These are phyloP conservation scores for Xenotilapia leptura DNA, from an alignment of 2,113 vertebrate genomes.

Conservation along the genomic window DNA sequence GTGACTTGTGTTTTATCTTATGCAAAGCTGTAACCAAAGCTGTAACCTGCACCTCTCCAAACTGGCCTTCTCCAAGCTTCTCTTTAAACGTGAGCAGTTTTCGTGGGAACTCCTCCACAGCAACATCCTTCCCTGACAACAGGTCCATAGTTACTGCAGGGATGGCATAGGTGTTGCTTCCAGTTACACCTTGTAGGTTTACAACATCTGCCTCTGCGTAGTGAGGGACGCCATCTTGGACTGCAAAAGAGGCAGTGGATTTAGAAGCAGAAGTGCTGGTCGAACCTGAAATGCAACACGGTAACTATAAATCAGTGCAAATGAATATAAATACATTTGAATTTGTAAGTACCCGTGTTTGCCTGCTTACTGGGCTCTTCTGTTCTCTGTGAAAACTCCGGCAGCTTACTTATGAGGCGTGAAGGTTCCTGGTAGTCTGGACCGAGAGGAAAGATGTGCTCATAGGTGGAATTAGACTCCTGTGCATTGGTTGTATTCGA, in stretches of 20 bases:
- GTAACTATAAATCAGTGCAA: neutral
- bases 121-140: slow-evolving; percentile 88
- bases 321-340: neutral
- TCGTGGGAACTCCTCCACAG: slow-evolving; percentile 89
- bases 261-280: slow-evolving; percentile 72
- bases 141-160: slow-evolving; percentile 94
- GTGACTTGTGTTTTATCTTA: neutral
- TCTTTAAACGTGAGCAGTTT: slow-evolving; percentile 92
- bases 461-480: slow-evolving; percentile 89
- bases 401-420: slow-evolving; percentile 85
- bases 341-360: neutral
- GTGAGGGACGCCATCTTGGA: slow-evolving; percentile 87
- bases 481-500: slow-evolving; percentile 81
- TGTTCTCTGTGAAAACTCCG: slow-evolving; percentile 78
- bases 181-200: slow-evolving; percentile 93
- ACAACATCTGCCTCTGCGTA: slow-evolving; percentile 97
- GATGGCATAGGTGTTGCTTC: slow-evolving; percentile 93
- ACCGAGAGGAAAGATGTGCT: slow-evolving; percentile 91
- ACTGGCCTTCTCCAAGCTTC: slow-evolving; percentile 96
- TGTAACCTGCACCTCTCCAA: slow-evolving; percentile 82
- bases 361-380: slow-evolving; percentile 79
- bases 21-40: neutral
- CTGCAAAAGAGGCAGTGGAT: slow-evolving; percentile 51
- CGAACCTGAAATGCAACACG: slow-evolving; percentile 52
- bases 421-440: slow-evolving; percentile 96